Evolutionary conservation across 2,888 invertebrate genomes (phyloP).

Genomic region (Proisotoma minuta): DNA sequence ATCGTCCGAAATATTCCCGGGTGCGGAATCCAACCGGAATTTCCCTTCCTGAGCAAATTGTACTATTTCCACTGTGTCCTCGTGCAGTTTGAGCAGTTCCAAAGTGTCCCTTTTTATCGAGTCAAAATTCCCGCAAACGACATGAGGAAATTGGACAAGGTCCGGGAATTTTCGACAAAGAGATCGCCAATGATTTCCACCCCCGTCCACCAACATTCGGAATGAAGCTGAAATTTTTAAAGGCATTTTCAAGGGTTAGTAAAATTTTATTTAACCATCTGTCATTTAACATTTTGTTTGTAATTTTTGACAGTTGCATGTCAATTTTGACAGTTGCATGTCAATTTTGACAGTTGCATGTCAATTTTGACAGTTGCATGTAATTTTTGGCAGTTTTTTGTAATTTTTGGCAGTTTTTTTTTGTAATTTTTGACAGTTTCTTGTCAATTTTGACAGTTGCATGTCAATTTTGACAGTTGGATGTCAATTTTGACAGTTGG

Average conservation of each 20-base stretch:
- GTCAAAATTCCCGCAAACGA: slow-evolving; percentile 1
- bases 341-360: neutral
- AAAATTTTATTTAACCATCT: neutral
- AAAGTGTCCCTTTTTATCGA: neutral
- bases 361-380: neutral
- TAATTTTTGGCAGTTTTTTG: no score
- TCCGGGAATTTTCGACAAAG: neutral
- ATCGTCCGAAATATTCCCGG: no score
- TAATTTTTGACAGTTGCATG: neutral
- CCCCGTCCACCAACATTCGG: neutral
- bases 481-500: no score
- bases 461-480: no score
- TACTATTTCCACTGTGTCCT: neutral
- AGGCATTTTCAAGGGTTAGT: no score
- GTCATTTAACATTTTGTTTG: neutral
- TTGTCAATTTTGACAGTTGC: no score
- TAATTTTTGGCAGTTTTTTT: no score
- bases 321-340: neutral
- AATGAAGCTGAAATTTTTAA: neutral
- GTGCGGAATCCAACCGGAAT: no score
- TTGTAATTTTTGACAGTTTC: no score
- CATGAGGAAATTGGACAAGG: slow-evolving; percentile 4
- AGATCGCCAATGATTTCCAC: neutral
- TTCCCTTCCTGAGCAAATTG: no score
- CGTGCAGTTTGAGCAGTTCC: neutral